Evolutionary conservation across 2,888 invertebrate genomes (phyloP).

Genomic region (Agrotis exclamationis): DNA sequence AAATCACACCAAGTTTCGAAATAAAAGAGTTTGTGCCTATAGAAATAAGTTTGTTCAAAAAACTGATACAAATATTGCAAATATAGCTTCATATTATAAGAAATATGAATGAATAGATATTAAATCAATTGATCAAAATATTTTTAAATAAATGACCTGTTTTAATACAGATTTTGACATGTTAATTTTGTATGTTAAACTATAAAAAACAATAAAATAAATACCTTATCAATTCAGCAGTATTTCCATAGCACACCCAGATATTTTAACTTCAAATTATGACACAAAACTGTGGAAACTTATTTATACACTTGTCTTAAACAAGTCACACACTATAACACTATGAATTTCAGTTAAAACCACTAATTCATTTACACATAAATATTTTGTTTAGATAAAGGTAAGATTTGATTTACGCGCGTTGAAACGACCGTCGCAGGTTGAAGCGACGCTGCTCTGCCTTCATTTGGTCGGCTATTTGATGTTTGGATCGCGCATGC

Average conservation of each 20-base stretch:
- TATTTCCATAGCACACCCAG: constrained; percentile 57
- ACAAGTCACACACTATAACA: constrained; percentile 47
- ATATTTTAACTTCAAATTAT: constrained; percentile 42
- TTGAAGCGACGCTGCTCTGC: constrained; percentile 60
- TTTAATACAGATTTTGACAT: not conserved
- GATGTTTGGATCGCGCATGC: constrained; percentile 59
- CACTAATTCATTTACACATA: constrained; percentile 47
- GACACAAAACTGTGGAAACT: constrained; percentile 50
- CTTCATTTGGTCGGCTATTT: constrained; percentile 41
- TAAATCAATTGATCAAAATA: not conserved
- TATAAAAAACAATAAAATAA: constrained; percentile 28
- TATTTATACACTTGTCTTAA: constrained; percentile 47
- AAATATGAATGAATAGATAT: constrained; percentile 17
- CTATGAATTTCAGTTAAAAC: constrained; percentile 32
- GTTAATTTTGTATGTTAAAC: not conserved
- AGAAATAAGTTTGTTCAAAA: constrained; percentile 20
- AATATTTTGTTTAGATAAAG: constrained; percentile 57
- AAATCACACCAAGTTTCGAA: not conserved
- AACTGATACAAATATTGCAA: not conserved
- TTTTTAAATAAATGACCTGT: not conserved
- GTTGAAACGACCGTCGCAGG: constrained; percentile 41
- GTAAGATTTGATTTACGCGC: constrained; percentile 29
- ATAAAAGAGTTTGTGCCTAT: not conserved
- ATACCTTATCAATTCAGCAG: constrained; percentile 57
- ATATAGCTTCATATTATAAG: not conserved